Percentiles rank a stretch among this genome's conserved stretches.
These are phyloP conservation scores for Cisticola juncidis DNA, from an alignment of 2,113 vertebrate species.

Conservation along the genomic window DNA sequence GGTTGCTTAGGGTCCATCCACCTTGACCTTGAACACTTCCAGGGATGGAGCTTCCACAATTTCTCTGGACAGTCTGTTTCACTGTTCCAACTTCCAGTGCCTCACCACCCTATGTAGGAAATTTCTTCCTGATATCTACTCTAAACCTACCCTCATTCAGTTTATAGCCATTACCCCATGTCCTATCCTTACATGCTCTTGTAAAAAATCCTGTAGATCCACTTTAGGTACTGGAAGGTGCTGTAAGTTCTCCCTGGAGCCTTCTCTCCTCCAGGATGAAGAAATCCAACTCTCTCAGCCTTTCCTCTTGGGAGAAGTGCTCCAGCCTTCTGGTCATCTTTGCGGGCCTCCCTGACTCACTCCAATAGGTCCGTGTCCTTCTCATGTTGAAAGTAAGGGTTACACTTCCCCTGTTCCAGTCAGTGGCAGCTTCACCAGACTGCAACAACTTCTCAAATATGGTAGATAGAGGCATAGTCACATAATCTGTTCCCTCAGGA, in stretches of 20 bases:
- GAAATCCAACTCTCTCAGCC: neutral
- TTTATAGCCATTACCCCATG: neutral
- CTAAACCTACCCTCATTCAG: neutral
- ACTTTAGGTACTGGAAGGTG: neutral
- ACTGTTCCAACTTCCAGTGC: neutral
- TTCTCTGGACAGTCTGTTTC: neutral
- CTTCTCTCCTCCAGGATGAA: neutral
- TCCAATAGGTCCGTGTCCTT: neutral
- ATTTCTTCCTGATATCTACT: neutral
- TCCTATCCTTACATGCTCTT: neutral
- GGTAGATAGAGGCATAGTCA: neutral
- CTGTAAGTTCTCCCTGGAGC: neutral
- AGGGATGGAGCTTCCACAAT: neutral
- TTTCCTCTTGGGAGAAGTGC: neutral
- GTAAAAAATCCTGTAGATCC: neutral
- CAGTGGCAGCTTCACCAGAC: neutral
- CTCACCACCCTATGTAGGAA: neutral
- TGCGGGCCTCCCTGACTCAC: neutral
- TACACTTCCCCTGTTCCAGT: neutral
- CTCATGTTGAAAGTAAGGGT: neutral
- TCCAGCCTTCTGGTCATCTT: neutral
- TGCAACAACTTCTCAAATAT: neutral
- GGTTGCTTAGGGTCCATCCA: neutral
- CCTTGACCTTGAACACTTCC: neutral
- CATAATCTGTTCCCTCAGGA: neutral